Evolutionary conservation across 2,113 vertebrate species (phyloP).

Genomic region (Phaethon lepturus): DNA sequence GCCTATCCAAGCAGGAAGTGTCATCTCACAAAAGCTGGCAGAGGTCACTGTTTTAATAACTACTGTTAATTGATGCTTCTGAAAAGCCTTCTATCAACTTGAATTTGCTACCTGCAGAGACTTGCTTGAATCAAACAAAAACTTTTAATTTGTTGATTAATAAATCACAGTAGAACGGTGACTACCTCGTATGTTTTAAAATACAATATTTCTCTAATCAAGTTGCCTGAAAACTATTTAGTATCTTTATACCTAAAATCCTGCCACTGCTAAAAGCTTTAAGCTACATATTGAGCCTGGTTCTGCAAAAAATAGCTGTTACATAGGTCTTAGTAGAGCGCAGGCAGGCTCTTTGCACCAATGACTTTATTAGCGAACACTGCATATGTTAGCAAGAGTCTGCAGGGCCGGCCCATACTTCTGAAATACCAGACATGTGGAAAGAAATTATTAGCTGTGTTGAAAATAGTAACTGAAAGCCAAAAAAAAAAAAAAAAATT

Average conservation of each 20-base stretch:
- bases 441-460: not conserved
- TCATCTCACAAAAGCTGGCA: slow-evolving; percentile 15
- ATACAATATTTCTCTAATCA: not conserved
- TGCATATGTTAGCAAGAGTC: not conserved
- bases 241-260: not conserved
- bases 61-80: slow-evolving; percentile 59
- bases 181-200: not conserved
- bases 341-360: not conserved
- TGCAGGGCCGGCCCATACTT: not conserved
- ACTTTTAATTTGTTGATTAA: slow-evolving; percentile 37
- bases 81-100: slow-evolving; percentile 19
- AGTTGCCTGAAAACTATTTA: not conserved
- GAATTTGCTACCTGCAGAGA: slow-evolving; percentile 28
- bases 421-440: not conserved
- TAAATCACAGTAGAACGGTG: not conserved
- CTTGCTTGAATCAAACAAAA: slow-evolving; percentile 35
- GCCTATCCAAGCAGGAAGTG: slow-evolving; percentile 10
- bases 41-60: slow-evolving; percentile 53
- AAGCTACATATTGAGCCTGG: not conserved
- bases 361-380: not conserved
- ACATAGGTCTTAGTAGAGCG: not conserved
- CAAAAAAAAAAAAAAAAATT: not conserved
- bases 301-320: not conserved
- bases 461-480: not conserved
- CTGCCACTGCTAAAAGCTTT: not conserved